These are phyloP conservation scores for Sycon ciliatum DNA, from an alignment of 37 sponge, comb jelly and placozoan species.

Conservation along the genomic window DNA sequence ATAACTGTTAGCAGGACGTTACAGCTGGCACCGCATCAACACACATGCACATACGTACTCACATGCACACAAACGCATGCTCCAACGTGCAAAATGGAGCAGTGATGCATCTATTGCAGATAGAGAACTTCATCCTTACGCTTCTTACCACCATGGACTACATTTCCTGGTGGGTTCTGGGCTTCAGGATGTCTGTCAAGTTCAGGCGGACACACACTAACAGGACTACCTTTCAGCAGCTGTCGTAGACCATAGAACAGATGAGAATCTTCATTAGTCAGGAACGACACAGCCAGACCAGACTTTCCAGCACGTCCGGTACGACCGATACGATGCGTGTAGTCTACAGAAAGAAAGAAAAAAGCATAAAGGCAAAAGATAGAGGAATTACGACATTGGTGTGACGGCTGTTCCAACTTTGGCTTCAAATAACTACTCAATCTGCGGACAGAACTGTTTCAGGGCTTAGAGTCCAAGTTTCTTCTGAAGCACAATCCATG, in stretches of 20 bases:
- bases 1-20: no score
- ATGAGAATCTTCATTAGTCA: conserved; percentile 87
- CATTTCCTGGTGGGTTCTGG: conserved; percentile 86
- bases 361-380: neutral
- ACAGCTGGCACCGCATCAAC: no score
- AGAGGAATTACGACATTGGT: neutral
- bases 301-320: conserved; percentile 90
- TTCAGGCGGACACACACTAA: conserved; percentile 82
- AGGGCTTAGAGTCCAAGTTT: no score
- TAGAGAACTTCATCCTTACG: conserved; percentile 79
- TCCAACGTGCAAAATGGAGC: no score
- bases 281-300: conserved; percentile 84
- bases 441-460: neutral
- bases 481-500: no score
- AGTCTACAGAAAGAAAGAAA: conserved; percentile 38
- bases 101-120: conserved; percentile 17
- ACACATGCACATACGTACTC: no score
- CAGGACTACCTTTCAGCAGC: conserved; percentile 63
- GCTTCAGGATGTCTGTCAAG: conserved; percentile 91
- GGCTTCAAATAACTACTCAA: neutral
- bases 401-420: neutral
- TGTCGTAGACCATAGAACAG: conserved; percentile 92
- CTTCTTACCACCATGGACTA: conserved; percentile 62
- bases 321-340: conserved; percentile 92
- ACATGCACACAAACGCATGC: no score